Evolutionary conservation across 1,140 invertebrate genomes (phyloP), one percentile per base, ranked within the genome.

Genomic region (Neoseiulus cucumeris): DNA sequence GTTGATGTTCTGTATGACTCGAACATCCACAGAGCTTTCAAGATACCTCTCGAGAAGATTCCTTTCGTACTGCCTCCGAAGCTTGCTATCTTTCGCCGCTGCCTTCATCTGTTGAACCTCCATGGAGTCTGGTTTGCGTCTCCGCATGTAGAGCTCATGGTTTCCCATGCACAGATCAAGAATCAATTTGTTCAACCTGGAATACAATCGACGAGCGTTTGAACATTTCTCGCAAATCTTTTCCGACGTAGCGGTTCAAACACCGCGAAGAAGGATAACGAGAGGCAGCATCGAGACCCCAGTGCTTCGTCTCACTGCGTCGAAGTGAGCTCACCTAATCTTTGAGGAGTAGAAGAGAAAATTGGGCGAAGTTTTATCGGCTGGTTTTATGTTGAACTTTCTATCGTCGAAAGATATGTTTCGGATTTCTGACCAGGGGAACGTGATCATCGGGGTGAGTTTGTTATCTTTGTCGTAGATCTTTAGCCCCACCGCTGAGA

Each of bases 381-480:
- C 87, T 14, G 91, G 86, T 74, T 93, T 93, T 68, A 96, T 95
- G 64, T 89, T 87, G 73, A 96, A 96, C 75, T 93, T 94, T 76
- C 95, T 96, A 74, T 96, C 92, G 74, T 97, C 92, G 76, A 95
- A 98, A 70, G 90, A 91, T 72, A 98, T 94, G 76, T 98, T 93
- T 73, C 92, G 84, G 70, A 98, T 98, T 79, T 96, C 92, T 30
- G 87, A 90, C 92, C 91, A 96, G 2, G 89, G 88, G 76, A 96
- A 96, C 30, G 87, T 91, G 44, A 91, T 92, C 77, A 92, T 91
- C 41, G 91, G 91, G 33, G 86, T 85, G 66, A 95, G 75, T 68
- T 76, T 75, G 65, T 73, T 71, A 47, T 66, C 68, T 66, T 93
- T 93, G 75, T 98, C 91, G 73, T 98, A 98, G 71, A 98, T 96